A percentile compares a stretch with the other conserved stretches of the same genome.
phyloP scores from a whole-genome alignment of 1,140 invertebrate genomes.

The Drosophila tani region DNA sequence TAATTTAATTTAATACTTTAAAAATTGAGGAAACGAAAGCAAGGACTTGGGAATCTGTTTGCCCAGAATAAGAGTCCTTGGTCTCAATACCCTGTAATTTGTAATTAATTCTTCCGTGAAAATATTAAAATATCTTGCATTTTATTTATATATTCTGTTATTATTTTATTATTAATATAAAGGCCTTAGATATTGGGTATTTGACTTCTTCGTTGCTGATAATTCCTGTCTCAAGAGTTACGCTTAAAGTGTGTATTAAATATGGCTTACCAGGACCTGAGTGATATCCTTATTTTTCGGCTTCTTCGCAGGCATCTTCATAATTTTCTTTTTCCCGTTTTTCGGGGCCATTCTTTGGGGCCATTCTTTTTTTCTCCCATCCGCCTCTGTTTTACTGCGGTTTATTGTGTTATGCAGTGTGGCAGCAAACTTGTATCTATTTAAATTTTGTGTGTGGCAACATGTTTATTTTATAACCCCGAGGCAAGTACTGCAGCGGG shows the following conservation, averaged over 20 bases:
- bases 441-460: constrained; percentile 84
- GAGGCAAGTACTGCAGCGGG: constrained; percentile 54
- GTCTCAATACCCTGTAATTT: too few relatives aligned
- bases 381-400: constrained; percentile 64
- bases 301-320: neutral
- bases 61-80: too few relatives aligned
- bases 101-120: too few relatives aligned
- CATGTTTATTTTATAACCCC: constrained; percentile 84
- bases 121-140: too few relatives aligned
- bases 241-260: neutral
- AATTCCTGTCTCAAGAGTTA: neutral
- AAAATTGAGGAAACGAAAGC: neutral
- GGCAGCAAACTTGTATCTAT: constrained; percentile 82
- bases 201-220: neutral
- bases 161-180: neutral
- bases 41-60: neutral
- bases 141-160: neutral
- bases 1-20: neutral
- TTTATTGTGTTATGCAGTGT: constrained; percentile 81
- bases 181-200: too few relatives aligned
- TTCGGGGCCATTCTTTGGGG: constrained; percentile 9
- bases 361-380: constrained; percentile 3
- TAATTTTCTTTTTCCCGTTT: constrained; percentile 5
- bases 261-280: constrained; percentile 9
- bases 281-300: constrained; percentile 4